Evolutionary conservation across 1,140 invertebrate genomes (phyloP).

Genomic region (Lepidurus apus): DNA sequence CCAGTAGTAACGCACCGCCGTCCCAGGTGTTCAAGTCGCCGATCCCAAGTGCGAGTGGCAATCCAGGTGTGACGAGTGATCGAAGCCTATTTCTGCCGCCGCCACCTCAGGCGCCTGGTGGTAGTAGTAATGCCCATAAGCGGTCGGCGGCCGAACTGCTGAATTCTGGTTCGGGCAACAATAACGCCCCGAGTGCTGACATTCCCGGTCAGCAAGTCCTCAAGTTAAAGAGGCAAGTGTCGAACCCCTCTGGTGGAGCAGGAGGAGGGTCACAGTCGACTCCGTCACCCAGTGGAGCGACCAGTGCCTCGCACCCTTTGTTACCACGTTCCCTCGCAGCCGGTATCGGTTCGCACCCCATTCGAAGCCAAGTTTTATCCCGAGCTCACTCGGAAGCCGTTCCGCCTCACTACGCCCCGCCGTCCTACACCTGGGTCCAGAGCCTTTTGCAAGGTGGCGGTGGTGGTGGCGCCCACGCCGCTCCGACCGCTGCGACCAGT

Average conservation of each 20-base stretch:
- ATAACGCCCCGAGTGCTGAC: background rate
- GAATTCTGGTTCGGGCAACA: background rate
- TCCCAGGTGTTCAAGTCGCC: background rate
- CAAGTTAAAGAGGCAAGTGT: background rate
- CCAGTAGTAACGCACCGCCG: background rate
- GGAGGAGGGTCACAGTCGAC: background rate
- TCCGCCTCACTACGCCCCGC: background rate
- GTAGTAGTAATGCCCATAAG: background rate
- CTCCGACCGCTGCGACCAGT: background rate
- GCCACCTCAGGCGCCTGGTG: background rate
- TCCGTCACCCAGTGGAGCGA: background rate
- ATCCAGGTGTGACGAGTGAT: background rate
- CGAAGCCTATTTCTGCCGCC: background rate
- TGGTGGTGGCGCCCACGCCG: background rate
- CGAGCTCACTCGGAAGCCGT: slow-evolving; percentile 7
- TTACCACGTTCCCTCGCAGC: background rate
- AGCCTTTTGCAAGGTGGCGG: background rate
- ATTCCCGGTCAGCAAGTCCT: background rate
- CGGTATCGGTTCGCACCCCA: background rate
- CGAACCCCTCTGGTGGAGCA: background rate
- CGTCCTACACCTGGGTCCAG: background rate
- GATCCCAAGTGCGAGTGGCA: background rate
- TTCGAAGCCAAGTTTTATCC: background rate
- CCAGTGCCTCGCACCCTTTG: background rate
- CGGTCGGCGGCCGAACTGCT: background rate